Conservation (phyloP, 1,140 invertebrate species). For the Drosophila truncata region DNA sequence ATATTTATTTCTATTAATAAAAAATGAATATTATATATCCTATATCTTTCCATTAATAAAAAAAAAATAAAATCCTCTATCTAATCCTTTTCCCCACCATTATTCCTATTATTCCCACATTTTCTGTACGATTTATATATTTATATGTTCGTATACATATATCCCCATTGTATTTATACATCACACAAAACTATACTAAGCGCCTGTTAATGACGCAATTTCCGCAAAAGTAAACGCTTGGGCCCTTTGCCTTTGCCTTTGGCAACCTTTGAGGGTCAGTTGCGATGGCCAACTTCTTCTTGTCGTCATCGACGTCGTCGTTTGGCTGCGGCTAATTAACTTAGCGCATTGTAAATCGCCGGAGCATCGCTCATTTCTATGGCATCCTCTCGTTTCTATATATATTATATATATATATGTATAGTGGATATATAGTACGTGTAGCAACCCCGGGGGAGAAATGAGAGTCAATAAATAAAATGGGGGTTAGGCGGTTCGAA, state of each 20-base stretch:
- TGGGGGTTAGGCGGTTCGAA: constrained; percentile 11
- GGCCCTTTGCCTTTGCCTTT: constrained; percentile 19
- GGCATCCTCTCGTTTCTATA: constrained; percentile 20
- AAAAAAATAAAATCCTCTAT: background rate
- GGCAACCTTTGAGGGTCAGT: constrained; percentile 48
- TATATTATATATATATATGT: background rate
- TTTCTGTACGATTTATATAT: background rate
- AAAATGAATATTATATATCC: no score
- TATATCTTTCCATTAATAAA: no score
- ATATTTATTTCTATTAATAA: no score
- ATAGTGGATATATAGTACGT: constrained; percentile 9
- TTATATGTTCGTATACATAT: background rate
- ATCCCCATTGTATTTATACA: constrained; percentile 18
- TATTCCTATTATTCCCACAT: background rate
- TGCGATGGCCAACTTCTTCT: constrained; percentile 35
- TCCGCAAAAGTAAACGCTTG: constrained; percentile 32
- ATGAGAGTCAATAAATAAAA: constrained; percentile 55
- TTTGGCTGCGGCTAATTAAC: constrained; percentile 49
- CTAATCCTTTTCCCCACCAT: no score
- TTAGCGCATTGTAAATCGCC: constrained; percentile 55
- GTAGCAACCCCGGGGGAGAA: constrained; percentile 9
- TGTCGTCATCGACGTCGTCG: background rate
- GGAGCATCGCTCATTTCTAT: constrained; percentile 47
- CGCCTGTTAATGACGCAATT: constrained; percentile 63
- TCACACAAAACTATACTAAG: constrained; percentile 36